Base-by-base conservation (phyloP, 2,113 vertebrate genomes). In the Hepsetus odoe region DNA sequence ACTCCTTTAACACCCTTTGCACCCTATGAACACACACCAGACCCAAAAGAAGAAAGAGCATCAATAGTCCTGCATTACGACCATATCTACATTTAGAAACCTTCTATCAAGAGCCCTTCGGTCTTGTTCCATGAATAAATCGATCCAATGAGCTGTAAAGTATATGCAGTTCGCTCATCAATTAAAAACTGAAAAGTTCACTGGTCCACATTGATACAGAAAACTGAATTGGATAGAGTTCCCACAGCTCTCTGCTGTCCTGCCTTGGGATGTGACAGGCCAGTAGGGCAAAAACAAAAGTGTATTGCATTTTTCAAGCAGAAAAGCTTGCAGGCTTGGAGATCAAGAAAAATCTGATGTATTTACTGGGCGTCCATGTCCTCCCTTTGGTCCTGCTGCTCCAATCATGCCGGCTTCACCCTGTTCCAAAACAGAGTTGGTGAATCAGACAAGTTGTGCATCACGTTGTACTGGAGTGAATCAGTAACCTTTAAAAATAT, bases 321-420 rank as follows among this genome's bases (percentile, higher is more conserved):
- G n/a, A n/a, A n/a, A n/a, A 53, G 33, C 12, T 18, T n/a, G 16
- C 14, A 22, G 10, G 6, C 20, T 46, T 24, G 18, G 5, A 13
- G 20, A 68, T n/a, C 33, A 26, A 11, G 64, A 35, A n/a, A 20
- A 24, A 8, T 65, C 22, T 6, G 18, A 38, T 33, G 68, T 40
- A 72, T 49, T 74, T 85, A 85, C 83, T 51, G 55, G 22, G 11
- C 38, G 65, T n/a, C 80, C 77, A n/a, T 8, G 62, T 30, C 77
- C 77, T 77, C 83, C 83, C 44, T 76, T 77, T 2, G 6, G 44
- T 77, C 83, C 83, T 33, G 53, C 12, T 24, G 18, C 16, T 11
- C 83, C 83, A 5, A 10, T 0, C 4, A 30, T 24, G 2, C 83
- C 80, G 16, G 7, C 0, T 0, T 51, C 58, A 35, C 83, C 83